phyloP scores from a whole-genome alignment of 1,140 invertebrate genomes.

The Conus betulinus region DNA sequence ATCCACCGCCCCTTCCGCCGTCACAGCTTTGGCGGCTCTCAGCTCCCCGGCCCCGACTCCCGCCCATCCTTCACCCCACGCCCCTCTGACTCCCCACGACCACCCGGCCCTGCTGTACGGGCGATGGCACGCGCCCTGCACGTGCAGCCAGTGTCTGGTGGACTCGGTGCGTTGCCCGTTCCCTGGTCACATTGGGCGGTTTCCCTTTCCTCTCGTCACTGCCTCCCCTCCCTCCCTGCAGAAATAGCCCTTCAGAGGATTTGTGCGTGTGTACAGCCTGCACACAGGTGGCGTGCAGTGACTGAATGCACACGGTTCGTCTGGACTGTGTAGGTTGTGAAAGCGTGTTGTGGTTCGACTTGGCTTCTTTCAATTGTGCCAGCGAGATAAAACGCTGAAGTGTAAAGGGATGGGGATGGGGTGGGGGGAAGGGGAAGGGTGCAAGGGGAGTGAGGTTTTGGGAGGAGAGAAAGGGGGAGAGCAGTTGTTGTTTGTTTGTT shows the following conservation, averaged over 20 bases:
- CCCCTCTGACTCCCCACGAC: neutral
- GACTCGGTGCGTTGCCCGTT: slow-evolving; percentile 44
- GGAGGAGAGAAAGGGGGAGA: too few relatives aligned
- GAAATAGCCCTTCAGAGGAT: neutral
- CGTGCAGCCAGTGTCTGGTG: slow-evolving; percentile 57
- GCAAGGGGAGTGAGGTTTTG: too few relatives aligned
- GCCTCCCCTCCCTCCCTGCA: slow-evolving; percentile 18
- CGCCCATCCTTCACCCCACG: neutral
- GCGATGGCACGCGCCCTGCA: slow-evolving; percentile 57
- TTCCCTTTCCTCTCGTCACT: slow-evolving; percentile 23
- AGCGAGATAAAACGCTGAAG: neutral
- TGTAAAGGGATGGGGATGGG: too few relatives aligned
- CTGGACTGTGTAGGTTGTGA: neutral
- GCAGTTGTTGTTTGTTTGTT: too few relatives aligned
- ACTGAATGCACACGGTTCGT: neutral
- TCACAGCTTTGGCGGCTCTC: slow-evolving; percentile 14
- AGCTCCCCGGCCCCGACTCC: neutral
- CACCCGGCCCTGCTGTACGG: slow-evolving; percentile 24
- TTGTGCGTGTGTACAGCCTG: neutral
- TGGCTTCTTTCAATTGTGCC: neutral
- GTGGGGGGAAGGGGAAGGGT: too few relatives aligned
- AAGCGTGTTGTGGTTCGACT: neutral
- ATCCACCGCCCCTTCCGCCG: neutral
- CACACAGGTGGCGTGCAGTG: too few relatives aligned
- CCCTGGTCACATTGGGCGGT: slow-evolving; percentile 35